phyloP scores from a whole-genome alignment of 1,140 invertebrate species.

The Battus philenor region DNA sequence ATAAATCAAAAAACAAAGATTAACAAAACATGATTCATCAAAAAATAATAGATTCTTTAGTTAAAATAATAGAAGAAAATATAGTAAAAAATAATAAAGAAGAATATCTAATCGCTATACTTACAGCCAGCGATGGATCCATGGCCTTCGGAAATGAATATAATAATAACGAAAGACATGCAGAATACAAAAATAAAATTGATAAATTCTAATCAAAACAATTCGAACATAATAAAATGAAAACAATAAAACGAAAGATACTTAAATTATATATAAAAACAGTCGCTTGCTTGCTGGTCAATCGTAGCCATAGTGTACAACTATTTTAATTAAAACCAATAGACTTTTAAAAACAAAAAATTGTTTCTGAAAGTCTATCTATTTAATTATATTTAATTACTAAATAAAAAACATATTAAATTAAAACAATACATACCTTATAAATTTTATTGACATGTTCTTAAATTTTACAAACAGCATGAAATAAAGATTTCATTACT shows the following conservation, averaged over 20 bases:
- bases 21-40: not conserved
- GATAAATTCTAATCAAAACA: conserved; percentile 5
- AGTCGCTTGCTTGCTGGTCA: not conserved
- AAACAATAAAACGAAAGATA: not conserved
- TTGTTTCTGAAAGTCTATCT: not conserved
- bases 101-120: not conserved
- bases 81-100: not conserved
- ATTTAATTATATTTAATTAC: not conserved
- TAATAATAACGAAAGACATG: conserved; percentile 15
- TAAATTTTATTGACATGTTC: not conserved
- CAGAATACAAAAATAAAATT: conserved; percentile 6
- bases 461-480: not conserved
- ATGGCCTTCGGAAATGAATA: conserved; percentile 10
- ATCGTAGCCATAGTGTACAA: not conserved
- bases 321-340: too few species aligned
- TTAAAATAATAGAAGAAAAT: too few species aligned
- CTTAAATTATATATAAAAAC: not conserved
- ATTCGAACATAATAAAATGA: not conserved
- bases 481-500: too few species aligned
- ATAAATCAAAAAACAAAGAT: not conserved
- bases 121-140: conserved; percentile 14
- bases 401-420: not conserved
- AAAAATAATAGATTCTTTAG: not conserved
- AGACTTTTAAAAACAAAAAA: not conserved
- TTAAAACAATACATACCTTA: not conserved